These are phyloP conservation scores for Agrotis segetum DNA, from an alignment of 2,888 invertebrate species.

Conservation along the genomic window DNA sequence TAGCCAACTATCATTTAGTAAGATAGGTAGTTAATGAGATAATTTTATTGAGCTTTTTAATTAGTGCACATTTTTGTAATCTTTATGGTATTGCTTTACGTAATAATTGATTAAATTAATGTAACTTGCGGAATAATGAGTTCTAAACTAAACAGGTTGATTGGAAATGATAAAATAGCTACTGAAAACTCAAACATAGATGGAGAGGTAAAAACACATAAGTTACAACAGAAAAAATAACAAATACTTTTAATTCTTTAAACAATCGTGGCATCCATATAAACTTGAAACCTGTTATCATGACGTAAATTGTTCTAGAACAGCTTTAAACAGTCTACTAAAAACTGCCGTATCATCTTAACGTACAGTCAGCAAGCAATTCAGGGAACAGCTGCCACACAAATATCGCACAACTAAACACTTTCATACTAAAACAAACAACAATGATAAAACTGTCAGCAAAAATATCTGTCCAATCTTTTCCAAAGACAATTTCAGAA, in stretches of 20 bases:
- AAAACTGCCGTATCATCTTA: too few relatives aligned
- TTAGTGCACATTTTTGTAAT: slow-evolving; percentile 15
- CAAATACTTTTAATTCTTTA: neutral
- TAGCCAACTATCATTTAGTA: slow-evolving; percentile 24
- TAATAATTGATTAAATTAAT: slow-evolving; percentile 1
- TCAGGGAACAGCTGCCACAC: too few relatives aligned
- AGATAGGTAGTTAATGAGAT: slow-evolving; percentile 26
- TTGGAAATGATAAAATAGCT: too few relatives aligned
- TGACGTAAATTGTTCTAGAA: too few relatives aligned
- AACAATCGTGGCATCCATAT: neutral
- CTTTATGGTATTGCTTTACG: slow-evolving; percentile 11
- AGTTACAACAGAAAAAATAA: neutral
- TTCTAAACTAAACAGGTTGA: neutral
- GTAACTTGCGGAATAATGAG: neutral
- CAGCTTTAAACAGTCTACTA: too few relatives aligned
- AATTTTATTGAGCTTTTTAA: slow-evolving; percentile 26
- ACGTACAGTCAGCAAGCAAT: too few relatives aligned
- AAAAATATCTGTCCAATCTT: neutral
- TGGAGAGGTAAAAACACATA: neutral
- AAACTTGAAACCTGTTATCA: too few relatives aligned
- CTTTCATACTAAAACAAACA: neutral
- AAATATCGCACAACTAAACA: neutral
- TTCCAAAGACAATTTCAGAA: slow-evolving; percentile 22
- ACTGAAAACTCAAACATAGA: neutral
- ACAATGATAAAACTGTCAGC: neutral